Conservation (phyloP, 2,797 vertebrate genomes). For the Pangasius macronema region DNA sequence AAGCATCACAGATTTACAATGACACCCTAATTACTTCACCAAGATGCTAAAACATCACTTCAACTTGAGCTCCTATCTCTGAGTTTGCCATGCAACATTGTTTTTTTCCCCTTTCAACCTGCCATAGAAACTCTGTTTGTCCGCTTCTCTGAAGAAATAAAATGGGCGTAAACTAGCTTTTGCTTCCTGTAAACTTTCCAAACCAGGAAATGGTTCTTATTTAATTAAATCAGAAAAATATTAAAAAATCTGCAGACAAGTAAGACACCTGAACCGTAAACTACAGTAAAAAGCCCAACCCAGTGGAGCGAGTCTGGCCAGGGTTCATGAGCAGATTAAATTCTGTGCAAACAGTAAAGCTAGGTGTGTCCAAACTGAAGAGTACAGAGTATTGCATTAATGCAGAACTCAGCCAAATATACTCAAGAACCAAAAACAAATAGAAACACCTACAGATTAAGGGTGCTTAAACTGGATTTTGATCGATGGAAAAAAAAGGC, state of each 20-base stretch:
- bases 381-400: not conserved
- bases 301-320: not conserved
- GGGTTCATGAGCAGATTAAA: not conserved
- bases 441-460: slow-evolving; percentile 22
- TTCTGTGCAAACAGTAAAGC: not conserved
- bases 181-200: not conserved
- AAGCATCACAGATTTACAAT: not conserved
- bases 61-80: not conserved
- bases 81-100: not conserved
- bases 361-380: slow-evolving; percentile 16
- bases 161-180: not conserved
- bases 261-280: not conserved
- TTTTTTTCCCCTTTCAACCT: not conserved
- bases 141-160: not conserved
- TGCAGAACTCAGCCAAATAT: not conserved
- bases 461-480: not conserved
- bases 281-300: not conserved
- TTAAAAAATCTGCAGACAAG: not conserved
- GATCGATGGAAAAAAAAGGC: not conserved
- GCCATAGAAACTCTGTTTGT: slow-evolving; percentile 1
- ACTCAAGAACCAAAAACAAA: slow-evolving; percentile 2
- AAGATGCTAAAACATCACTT: not conserved
- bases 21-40: not conserved
- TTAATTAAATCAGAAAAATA: not conserved
- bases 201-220: not conserved